Evolutionary conservation across 2,888 invertebrate genomes (phyloP).

Genomic region (Ophion ellenae): DNA sequence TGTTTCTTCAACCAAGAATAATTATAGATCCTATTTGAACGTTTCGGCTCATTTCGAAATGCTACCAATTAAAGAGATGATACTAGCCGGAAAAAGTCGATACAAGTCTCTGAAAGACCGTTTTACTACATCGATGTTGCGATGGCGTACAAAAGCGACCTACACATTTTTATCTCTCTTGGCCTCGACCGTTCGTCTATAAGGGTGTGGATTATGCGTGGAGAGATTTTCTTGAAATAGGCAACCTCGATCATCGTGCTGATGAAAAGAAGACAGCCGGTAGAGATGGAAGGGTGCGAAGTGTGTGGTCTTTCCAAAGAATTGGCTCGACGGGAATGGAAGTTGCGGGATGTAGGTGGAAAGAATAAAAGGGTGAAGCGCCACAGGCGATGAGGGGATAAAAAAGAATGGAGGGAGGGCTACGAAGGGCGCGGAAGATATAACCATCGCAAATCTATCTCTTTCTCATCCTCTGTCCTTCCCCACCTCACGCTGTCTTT

Average conservation of each 20-base stretch:
- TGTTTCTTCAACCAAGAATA: too few species aligned
- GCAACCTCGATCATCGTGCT: constrained; percentile 47
- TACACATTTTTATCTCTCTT: constrained; percentile 20
- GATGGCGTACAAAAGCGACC: too few species aligned
- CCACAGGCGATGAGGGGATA: constrained; percentile 48
- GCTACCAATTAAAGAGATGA: too few species aligned
- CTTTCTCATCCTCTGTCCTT: not conserved
- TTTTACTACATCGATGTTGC: too few species aligned
- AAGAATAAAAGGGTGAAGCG: constrained; percentile 41
- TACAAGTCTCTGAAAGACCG: too few species aligned
- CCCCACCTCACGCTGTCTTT: not conserved
- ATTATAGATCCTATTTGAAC: too few species aligned
- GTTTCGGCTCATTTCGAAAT: too few species aligned
- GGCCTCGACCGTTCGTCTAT: constrained; percentile 29
- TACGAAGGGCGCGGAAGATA: constrained; percentile 9
- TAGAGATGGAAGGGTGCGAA: constrained; percentile 12
- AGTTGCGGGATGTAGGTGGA: constrained; percentile 20
- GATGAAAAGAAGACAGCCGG: constrained; percentile 31
- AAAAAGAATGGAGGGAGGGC: constrained; percentile 7
- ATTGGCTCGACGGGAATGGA: not conserved
- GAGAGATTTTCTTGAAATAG: constrained; percentile 53
- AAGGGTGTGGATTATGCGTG: constrained; percentile 40
- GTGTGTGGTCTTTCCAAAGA: not conserved
- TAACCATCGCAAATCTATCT: constrained; percentile 21
- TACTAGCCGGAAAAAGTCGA: too few species aligned